phyloP scores from a whole-genome alignment of 2,797 vertebrate species.

The Scolopax bukidnonensis region DNA sequence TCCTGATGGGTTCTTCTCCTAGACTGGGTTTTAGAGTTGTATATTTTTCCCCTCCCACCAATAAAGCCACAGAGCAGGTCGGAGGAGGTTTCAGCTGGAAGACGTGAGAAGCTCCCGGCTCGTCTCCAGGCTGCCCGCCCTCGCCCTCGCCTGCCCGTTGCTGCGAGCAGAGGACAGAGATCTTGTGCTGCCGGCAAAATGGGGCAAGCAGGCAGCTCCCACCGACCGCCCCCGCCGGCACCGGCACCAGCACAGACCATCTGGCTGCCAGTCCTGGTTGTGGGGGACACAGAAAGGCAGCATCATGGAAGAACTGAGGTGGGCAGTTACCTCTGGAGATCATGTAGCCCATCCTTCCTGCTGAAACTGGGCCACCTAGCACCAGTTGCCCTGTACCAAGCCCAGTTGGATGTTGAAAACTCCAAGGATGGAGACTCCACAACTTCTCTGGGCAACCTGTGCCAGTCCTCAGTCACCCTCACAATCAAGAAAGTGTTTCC shows the following conservation, averaged over 20 bases:
- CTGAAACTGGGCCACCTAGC: too few species aligned
- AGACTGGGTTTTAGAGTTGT: conserved; percentile 23
- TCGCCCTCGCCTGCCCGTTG: neutral
- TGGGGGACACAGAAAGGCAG: too few species aligned
- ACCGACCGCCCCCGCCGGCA: accelerated
- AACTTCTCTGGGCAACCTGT: too few species aligned
- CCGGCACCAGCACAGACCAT: neutral
- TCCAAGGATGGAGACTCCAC: too few species aligned
- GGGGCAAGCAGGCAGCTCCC: accelerated
- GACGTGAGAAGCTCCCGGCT: neutral
- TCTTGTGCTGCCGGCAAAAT: accelerated
- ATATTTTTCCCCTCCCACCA: neutral
- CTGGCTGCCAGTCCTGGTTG: accelerated
- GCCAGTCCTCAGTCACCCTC: too few species aligned
- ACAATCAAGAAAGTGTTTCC: too few species aligned
- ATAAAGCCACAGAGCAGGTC: neutral
- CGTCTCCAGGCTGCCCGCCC: neutral
- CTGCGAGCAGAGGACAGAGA: neutral
- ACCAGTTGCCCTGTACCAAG: too few species aligned
- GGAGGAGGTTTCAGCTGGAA: conserved; percentile 21
- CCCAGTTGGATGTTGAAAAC: too few species aligned
- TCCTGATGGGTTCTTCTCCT: conserved; percentile 53
- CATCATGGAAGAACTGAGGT: too few species aligned
- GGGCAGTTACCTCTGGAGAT: too few species aligned
- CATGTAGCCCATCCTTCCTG: too few species aligned